A percentile compares a stretch with the other conserved stretches of the same genome.
Evolutionary conservation across 2,113 vertebrate genomes (phyloP).

Genomic region (Proteles cristata): DNA sequence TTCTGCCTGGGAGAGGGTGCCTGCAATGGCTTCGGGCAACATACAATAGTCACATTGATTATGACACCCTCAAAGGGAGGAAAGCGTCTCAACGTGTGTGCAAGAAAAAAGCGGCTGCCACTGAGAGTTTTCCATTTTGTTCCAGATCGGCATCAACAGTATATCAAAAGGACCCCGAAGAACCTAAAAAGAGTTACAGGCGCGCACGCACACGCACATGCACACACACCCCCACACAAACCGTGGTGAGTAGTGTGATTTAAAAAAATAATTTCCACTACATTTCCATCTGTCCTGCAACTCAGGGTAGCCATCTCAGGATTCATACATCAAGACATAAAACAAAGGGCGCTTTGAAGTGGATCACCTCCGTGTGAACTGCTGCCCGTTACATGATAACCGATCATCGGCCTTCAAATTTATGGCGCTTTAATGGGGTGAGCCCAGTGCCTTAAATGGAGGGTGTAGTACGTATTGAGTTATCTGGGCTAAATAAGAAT

Average conservation of each 20-base stretch:
- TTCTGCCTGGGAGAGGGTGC: background rate
- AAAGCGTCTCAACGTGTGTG: slow-evolving; percentile 31
- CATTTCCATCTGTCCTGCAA: slow-evolving; percentile 26
- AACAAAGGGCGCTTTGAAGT: slow-evolving; percentile 68
- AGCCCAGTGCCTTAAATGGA: slow-evolving; percentile 52
- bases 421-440: slow-evolving; percentile 70
- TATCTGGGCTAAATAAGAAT: slow-evolving; percentile 70
- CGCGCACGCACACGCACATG: slow-evolving; percentile 18
- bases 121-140: slow-evolving; percentile 85
- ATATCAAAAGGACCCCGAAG: slow-evolving; percentile 82
- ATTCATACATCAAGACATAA: slow-evolving; percentile 73
- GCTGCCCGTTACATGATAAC: slow-evolving; percentile 63
- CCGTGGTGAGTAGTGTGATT: slow-evolving; percentile 83
- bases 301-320: slow-evolving; percentile 52
- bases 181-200: slow-evolving; percentile 83
- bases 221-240: slow-evolving; percentile 8
- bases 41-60: slow-evolving; percentile 75
- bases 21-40: slow-evolving; percentile 18
- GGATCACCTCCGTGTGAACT: slow-evolving; percentile 39
- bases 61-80: slow-evolving; percentile 72
- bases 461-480: slow-evolving; percentile 31
- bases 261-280: slow-evolving; percentile 63
- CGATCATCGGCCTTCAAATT: slow-evolving; percentile 75
- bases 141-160: slow-evolving; percentile 83
- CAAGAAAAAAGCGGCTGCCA: slow-evolving; percentile 75